Percentiles rank a stretch among this genome's conserved stretches.
Conservation (phyloP, 2,888 invertebrate genomes). For the Cantharis nigra region DNA sequence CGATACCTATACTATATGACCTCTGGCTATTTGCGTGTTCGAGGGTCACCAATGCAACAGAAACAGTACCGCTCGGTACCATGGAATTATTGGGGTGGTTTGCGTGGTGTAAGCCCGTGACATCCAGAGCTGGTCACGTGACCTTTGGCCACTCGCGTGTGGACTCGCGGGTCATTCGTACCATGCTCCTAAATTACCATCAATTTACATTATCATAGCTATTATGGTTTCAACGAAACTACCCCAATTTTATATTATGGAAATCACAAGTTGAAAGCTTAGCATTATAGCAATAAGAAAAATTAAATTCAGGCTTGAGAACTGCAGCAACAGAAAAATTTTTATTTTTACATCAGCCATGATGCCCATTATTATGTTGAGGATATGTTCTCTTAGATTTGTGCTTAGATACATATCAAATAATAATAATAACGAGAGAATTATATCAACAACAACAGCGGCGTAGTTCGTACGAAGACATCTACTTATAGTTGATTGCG, state of each 20-base stretch:
- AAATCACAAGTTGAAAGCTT: too few relatives aligned
- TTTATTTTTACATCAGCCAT: not conserved
- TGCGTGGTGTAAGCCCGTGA: conserved; percentile 29
- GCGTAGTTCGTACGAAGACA: not conserved
- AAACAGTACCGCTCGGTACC: conserved; percentile 46
- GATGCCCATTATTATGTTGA: not conserved
- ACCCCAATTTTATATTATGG: not conserved
- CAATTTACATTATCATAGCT: conserved; percentile 12
- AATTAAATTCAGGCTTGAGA: not conserved
- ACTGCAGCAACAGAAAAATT: not conserved
- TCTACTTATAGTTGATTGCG: conserved; percentile 13
- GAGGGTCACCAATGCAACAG: conserved; percentile 38
- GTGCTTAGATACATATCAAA: not conserved
- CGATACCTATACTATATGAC: conserved; percentile 51
- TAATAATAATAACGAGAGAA: not conserved
- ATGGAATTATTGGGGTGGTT: conserved; percentile 30
- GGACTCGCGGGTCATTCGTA: conserved; percentile 44
- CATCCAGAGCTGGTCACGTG: conserved; percentile 46
- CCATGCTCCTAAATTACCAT: conserved; percentile 42
- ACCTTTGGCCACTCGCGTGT: conserved; percentile 56
- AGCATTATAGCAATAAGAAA: too few relatives aligned
- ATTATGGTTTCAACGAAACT: conserved; percentile 23
- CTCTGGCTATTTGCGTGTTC: conserved; percentile 56
- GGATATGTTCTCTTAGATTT: not conserved
- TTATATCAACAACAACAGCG: not conserved